These are phyloP conservation scores for Melinaea marsaeus DNA, from an alignment of 2,888 invertebrate species.

Conservation along the genomic window DNA sequence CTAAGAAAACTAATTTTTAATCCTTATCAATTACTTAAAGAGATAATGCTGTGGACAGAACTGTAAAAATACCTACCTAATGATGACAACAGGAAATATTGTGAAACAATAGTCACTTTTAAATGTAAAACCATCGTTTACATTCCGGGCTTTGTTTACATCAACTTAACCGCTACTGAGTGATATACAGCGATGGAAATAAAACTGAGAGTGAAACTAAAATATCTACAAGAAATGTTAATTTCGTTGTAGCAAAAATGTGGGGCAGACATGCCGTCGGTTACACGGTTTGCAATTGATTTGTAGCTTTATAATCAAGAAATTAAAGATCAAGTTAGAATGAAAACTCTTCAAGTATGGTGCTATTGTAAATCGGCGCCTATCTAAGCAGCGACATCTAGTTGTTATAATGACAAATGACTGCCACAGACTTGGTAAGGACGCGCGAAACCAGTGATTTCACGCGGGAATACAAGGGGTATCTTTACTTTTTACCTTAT, in stretches of 20 bases:
- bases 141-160: slow-evolving; percentile 27
- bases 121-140: slow-evolving; percentile 19
- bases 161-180: slow-evolving; percentile 34
- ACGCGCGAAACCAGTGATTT: slow-evolving; percentile 33
- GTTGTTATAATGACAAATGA: slow-evolving; percentile 48
- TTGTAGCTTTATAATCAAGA: slow-evolving; percentile 15
- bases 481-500: slow-evolving; percentile 33
- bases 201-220: slow-evolving; percentile 36
- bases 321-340: slow-evolving; percentile 17
- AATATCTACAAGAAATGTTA: slow-evolving; percentile 44
- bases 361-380: slow-evolving; percentile 41
- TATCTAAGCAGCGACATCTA: slow-evolving; percentile 44
- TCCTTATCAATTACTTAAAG: slow-evolving; percentile 58
- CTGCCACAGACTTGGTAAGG: slow-evolving; percentile 29
- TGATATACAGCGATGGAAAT: slow-evolving; percentile 41
- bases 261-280: slow-evolving; percentile 38
- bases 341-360: slow-evolving; percentile 13
- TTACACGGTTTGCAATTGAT: slow-evolving; percentile 13
- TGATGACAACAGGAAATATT: slow-evolving; percentile 39
- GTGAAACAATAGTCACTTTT: slow-evolving; percentile 25
- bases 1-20: slow-evolving; percentile 41
- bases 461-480: slow-evolving; percentile 28
- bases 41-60: slow-evolving; percentile 53
- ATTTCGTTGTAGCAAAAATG: slow-evolving; percentile 39
- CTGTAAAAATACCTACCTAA: slow-evolving; percentile 48